Conservation (phyloP, 2,113 vertebrate species). For the Tragelaphus imberbis region DNA sequence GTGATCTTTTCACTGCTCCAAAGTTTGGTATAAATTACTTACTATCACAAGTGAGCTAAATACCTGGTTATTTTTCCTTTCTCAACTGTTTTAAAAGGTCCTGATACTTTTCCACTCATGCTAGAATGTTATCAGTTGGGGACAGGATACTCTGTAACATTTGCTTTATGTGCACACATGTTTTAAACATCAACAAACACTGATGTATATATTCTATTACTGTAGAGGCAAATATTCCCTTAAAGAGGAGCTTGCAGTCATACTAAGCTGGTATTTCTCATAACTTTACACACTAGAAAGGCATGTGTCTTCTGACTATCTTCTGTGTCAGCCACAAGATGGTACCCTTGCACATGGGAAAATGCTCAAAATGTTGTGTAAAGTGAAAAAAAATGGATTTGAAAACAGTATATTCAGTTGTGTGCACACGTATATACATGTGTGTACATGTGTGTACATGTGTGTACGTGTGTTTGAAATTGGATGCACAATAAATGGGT, state of each 20-base stretch:
- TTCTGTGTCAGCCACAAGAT: slow-evolving; percentile 66
- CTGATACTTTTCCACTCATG: neutral
- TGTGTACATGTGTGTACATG: neutral
- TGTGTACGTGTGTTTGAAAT: neutral
- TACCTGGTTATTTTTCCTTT: neutral
- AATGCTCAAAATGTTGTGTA: neutral
- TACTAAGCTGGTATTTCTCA: neutral
- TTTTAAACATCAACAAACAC: neutral
- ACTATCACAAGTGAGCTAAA: neutral
- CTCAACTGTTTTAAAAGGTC: neutral
- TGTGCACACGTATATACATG: neutral
- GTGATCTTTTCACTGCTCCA: neutral
- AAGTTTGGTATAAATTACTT: neutral
- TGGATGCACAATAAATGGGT: neutral
- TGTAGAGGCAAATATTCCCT: neutral
- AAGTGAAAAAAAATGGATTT: neutral
- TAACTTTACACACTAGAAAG: neutral
- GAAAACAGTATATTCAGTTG: neutral
- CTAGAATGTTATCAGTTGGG: neutral
- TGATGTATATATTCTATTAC: neutral
- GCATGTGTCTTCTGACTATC: neutral
- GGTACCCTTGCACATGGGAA: slow-evolving; percentile 56
- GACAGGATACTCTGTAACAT: neutral
- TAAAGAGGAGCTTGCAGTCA: neutral
- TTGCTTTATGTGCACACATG: neutral